These are phyloP conservation scores for Lasioglossum morio DNA, from an alignment of 2,888 invertebrate genomes.

Conservation along the genomic window DNA sequence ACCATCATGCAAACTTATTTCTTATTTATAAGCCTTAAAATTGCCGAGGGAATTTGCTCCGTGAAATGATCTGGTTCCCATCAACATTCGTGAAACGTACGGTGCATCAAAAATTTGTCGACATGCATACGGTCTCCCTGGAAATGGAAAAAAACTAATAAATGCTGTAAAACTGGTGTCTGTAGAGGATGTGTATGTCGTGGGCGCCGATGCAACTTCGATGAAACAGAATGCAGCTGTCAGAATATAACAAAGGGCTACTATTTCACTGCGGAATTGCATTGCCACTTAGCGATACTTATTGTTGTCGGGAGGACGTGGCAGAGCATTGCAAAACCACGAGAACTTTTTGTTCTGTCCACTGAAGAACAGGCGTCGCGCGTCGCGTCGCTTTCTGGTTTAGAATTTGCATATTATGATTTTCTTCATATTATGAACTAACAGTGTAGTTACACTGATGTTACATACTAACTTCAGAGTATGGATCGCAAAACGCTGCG, in stretches of 20 bases:
- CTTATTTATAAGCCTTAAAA: not conserved
- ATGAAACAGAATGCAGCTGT: constrained; percentile 6
- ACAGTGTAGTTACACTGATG: too few species aligned
- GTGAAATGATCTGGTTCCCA: not conserved
- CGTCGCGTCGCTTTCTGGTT: not conserved
- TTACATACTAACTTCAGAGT: too few species aligned
- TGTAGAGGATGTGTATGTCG: too few species aligned
- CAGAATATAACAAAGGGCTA: not conserved
- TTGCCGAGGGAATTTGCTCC: not conserved
- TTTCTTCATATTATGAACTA: too few species aligned
- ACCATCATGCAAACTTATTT: not conserved
- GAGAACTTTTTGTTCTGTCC: not conserved
- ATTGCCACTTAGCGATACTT: not conserved
- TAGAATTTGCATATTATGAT: not conserved
- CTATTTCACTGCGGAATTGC: not conserved
- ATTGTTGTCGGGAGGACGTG: not conserved
- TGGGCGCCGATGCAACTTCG: not conserved
- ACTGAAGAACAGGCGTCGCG: not conserved
- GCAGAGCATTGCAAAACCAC: not conserved
- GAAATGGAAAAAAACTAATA: not conserved
- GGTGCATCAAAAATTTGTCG: not conserved
- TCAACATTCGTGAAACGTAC: not conserved
- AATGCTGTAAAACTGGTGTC: not conserved
- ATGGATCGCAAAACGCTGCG: too few species aligned
- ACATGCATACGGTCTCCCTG: not conserved